Conservation (phyloP, 2,113 vertebrate genomes). For the Acinonyx jubatus region DNA sequence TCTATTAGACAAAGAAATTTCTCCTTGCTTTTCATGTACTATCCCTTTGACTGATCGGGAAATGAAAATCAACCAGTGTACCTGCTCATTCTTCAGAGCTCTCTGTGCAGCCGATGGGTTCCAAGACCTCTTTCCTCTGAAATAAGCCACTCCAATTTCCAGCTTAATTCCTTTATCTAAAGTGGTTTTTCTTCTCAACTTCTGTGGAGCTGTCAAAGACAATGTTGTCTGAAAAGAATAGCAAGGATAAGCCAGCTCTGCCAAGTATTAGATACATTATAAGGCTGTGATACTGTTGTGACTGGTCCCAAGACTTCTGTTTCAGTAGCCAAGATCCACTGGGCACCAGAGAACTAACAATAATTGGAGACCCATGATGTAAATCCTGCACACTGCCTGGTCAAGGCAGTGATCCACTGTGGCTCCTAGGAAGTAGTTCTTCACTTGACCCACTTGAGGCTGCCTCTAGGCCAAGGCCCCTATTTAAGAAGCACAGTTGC, state of each 20-base stretch:
- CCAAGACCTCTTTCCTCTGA: not conserved
- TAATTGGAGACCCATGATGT: not conserved
- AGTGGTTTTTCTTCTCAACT: not conserved
- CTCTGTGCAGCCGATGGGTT: accelerated
- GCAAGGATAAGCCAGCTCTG: not conserved
- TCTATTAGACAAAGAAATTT: not conserved
- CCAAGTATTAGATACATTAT: not conserved
- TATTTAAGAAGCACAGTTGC: too few relatives aligned
- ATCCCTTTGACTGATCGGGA: not conserved
- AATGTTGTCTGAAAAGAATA: not conserved
- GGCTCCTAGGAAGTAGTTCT: not conserved
- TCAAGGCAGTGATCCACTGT: not conserved
- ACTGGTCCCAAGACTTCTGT: not conserved
- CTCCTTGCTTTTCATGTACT: not conserved
- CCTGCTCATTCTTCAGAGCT: not conserved
- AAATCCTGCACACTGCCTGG: not conserved
- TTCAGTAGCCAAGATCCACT: too few relatives aligned
- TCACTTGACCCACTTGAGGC: not conserved
- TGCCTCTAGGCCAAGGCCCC: not conserved
- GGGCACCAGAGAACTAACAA: not conserved
- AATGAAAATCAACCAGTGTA: too few relatives aligned
- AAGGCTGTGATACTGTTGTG: not conserved
- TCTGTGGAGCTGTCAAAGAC: not conserved
- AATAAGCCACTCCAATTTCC: not conserved
- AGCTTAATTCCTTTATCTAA: not conserved